phyloP scores from a whole-genome alignment of 2,888 invertebrate species.

The Atherix ibis region DNA sequence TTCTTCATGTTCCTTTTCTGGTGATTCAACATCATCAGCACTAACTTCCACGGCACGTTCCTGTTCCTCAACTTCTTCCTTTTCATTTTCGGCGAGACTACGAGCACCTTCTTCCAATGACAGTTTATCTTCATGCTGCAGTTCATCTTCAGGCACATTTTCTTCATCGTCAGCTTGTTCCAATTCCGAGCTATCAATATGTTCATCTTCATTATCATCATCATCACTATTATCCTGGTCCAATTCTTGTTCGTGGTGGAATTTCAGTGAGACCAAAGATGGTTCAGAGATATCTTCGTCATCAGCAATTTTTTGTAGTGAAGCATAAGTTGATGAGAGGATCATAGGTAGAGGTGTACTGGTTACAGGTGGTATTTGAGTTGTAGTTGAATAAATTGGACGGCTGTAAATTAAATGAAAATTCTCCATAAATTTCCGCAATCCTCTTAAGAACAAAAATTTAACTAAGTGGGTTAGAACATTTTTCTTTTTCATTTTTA shows the following conservation, averaged over 20 bases:
- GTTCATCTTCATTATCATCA: constrained; percentile 6
- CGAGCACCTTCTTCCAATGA: constrained; percentile 8
- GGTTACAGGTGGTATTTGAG: constrained; percentile 17
- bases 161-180: constrained; percentile 8
- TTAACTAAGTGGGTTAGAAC: too few relatives aligned
- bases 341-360: constrained; percentile 24
- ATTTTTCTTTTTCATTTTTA: too few relatives aligned
- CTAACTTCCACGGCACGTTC: constrained; percentile 5
- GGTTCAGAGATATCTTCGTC: constrained; percentile 16
- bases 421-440: too few relatives aligned
- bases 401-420: constrained; percentile 18
- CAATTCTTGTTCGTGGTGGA: constrained; percentile 6
- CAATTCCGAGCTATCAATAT: constrained; percentile 2
- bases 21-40: constrained; percentile 5
- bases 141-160: constrained; percentile 12
- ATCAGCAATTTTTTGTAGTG: constrained; percentile 16
- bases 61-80: constrained; percentile 13
- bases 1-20: neutral
- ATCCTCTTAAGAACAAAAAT: too few relatives aligned
- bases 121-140: constrained; percentile 6
- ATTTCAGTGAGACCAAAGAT: constrained; percentile 22
- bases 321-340: constrained; percentile 20
- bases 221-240: constrained; percentile 1
- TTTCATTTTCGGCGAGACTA: constrained; percentile 12
- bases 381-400: constrained; percentile 26